Percentiles rank a stretch among this genome's conserved stretches.
Conservation (phyloP, 2,113 vertebrate genomes). For the Heterotilapia buettikoferi region DNA sequence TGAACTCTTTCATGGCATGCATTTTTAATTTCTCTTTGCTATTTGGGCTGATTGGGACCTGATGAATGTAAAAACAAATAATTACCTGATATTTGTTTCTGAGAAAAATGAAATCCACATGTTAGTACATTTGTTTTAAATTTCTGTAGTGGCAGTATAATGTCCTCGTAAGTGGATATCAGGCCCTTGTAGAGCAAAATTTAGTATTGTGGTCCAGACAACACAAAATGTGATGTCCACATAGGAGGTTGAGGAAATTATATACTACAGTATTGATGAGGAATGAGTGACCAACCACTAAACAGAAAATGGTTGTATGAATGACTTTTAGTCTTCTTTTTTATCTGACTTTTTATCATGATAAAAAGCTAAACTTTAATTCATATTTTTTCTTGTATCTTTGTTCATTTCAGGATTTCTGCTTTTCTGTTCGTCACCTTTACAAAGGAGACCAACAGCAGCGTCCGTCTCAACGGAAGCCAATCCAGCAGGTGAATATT, state of each 20-base stretch:
- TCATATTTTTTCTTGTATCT: background rate
- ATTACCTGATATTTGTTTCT: too few species aligned
- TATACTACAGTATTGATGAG: background rate
- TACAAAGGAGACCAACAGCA: background rate
- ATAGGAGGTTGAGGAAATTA: background rate
- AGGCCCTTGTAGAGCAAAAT: too few species aligned
- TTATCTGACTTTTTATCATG: background rate
- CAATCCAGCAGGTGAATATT: background rate
- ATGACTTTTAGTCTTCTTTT: background rate
- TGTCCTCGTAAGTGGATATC: too few species aligned
- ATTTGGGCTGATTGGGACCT: too few species aligned
- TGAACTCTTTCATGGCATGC: background rate
- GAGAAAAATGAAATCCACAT: too few species aligned
- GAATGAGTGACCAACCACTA: background rate
- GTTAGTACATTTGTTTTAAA: accelerated
- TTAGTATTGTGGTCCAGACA: background rate
- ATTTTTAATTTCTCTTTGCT: too few species aligned
- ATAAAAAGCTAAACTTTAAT: background rate
- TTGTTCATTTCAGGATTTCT: background rate
- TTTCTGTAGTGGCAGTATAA: too few species aligned
- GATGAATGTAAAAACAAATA: too few species aligned
- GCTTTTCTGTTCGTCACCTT: background rate
- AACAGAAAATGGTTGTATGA: background rate
- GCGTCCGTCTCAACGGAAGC: accelerated
- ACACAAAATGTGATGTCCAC: background rate